A percentile compares a stretch with the other conserved stretches of the same genome.
phyloP scores from a whole-genome alignment of 2,113 vertebrate genomes.

The Leiothrix lutea region DNA sequence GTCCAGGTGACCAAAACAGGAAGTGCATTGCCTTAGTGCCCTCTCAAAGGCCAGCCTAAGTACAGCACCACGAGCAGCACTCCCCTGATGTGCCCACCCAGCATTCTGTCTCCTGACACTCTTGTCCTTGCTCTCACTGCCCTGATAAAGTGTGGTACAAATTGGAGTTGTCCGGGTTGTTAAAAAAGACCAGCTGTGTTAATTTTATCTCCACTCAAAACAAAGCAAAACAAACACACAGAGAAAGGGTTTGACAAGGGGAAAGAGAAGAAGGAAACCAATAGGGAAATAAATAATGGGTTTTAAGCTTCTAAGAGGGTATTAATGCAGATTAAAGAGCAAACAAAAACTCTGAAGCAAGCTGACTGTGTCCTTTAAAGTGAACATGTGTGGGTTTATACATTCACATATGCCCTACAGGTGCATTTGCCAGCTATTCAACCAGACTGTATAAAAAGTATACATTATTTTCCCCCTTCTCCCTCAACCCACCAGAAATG shows the following conservation, averaged over 20 bases:
- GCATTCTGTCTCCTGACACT: neutral
- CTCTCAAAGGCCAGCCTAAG: neutral
- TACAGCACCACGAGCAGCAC: fast-evolving
- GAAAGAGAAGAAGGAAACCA: slow-evolving; percentile 57
- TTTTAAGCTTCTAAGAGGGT: slow-evolving; percentile 71
- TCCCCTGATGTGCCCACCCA: neutral
- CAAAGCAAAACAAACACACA: slow-evolving; percentile 13
- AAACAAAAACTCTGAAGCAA: slow-evolving; percentile 69
- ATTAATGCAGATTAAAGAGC: slow-evolving; percentile 70
- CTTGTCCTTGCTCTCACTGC: neutral
- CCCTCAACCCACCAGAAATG: neutral
- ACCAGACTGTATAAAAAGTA: slow-evolving; percentile 9
- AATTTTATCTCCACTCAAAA: slow-evolving; percentile 66
- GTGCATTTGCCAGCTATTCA: slow-evolving; percentile 63
- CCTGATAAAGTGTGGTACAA: neutral
- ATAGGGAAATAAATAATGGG: slow-evolving; percentile 68
- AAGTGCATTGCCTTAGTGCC: neutral
- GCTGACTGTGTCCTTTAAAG: slow-evolving; percentile 73
- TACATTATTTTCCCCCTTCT: neutral
- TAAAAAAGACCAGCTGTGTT: slow-evolving; percentile 58
- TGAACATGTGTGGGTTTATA: slow-evolving; percentile 69
- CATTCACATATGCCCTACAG: slow-evolving; percentile 72
- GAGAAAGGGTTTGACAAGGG: neutral
- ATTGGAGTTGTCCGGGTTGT: slow-evolving; percentile 13
- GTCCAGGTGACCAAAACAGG: neutral